Percentiles rank a stretch among this genome's conserved stretches.
These are phyloP conservation scores for Taphrorychus bicolor DNA, from an alignment of 2,888 invertebrate genomes.

Conservation along the genomic window DNA sequence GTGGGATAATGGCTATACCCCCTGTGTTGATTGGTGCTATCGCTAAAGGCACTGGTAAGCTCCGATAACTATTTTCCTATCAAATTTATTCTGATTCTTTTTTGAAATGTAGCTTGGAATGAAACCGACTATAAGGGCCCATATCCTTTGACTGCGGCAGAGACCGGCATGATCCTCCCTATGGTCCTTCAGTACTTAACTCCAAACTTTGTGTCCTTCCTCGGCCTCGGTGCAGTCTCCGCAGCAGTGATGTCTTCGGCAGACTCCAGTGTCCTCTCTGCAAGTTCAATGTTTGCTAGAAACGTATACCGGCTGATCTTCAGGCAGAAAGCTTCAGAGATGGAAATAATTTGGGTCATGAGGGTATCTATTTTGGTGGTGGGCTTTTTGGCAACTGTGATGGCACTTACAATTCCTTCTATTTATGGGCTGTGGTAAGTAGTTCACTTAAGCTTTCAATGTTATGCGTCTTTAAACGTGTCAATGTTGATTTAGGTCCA, in stretches of 20 bases:
- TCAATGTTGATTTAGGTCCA: slow-evolving; percentile 70
- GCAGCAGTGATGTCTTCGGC: slow-evolving; percentile 99
- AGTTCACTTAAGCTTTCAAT: not conserved
- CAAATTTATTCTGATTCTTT: not conserved
- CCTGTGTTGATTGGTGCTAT: slow-evolving; percentile 97
- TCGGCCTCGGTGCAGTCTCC: slow-evolving; percentile 97
- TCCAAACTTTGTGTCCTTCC: slow-evolving; percentile 94
- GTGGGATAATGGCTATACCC: slow-evolving; percentile 96
- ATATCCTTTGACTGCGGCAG: slow-evolving; percentile 74
- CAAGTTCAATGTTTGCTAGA: slow-evolving; percentile 98
- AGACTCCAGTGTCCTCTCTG: slow-evolving; percentile 97
- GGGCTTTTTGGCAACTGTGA: slow-evolving; percentile 88
- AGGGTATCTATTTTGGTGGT: slow-evolving; percentile 89
- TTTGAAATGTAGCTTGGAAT: slow-evolving; percentile 82
- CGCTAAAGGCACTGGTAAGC: slow-evolving; percentile 88
- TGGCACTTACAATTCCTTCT: slow-evolving; percentile 97
- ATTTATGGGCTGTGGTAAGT: slow-evolving; percentile 96
- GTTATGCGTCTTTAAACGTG: not conserved
- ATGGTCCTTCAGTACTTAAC: slow-evolving; percentile 97
- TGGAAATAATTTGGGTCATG: slow-evolving; percentile 98
- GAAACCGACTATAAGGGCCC: slow-evolving; percentile 85
- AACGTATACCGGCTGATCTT: slow-evolving; percentile 98
- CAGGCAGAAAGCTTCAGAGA: slow-evolving; percentile 94
- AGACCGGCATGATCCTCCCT: slow-evolving; percentile 95
- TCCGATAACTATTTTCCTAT: not conserved